Evolutionary conservation across 2,888 invertebrate species (phyloP).

Genomic region (Abrostola tripartita): DNA sequence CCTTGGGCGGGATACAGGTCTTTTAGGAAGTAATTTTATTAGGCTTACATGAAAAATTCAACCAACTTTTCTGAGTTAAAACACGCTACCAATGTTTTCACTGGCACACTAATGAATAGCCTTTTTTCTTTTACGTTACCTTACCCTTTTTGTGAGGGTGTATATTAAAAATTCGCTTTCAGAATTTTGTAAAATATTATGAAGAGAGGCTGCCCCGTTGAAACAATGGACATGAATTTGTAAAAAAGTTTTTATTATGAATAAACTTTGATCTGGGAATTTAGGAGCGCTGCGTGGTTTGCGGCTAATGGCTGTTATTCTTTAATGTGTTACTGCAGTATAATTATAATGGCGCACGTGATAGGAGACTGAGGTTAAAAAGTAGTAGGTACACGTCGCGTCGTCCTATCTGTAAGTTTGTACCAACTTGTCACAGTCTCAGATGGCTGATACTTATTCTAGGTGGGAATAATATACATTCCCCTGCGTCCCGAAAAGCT

Average conservation of each 20-base stretch:
- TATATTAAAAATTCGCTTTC: slow-evolving; percentile 33
- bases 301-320: neutral
- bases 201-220: slow-evolving; percentile 5
- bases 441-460: no score
- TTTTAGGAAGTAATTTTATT: slow-evolving; percentile 52
- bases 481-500: no score
- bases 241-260: neutral
- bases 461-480: no score
- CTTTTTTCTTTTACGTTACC: slow-evolving; percentile 45
- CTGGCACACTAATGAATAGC: slow-evolving; percentile 57
- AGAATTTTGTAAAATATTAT: slow-evolving; percentile 12
- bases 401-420: no score
- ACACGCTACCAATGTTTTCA: slow-evolving; percentile 51
- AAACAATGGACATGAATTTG: slow-evolving; percentile 12
- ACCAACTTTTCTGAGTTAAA: slow-evolving; percentile 50
- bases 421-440: no score
- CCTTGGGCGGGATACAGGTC: slow-evolving; percentile 31
- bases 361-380: neutral
- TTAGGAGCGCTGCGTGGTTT: neutral
- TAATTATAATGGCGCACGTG: neutral
- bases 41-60: slow-evolving; percentile 51
- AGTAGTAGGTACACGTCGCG: neutral
- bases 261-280: slow-evolving; percentile 2
- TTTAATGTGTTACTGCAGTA: neutral
- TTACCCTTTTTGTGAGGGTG: slow-evolving; percentile 19